These are phyloP conservation scores for Chloropsis hardwickii DNA, from an alignment of 2,113 vertebrate genomes.

Conservation along the genomic window DNA sequence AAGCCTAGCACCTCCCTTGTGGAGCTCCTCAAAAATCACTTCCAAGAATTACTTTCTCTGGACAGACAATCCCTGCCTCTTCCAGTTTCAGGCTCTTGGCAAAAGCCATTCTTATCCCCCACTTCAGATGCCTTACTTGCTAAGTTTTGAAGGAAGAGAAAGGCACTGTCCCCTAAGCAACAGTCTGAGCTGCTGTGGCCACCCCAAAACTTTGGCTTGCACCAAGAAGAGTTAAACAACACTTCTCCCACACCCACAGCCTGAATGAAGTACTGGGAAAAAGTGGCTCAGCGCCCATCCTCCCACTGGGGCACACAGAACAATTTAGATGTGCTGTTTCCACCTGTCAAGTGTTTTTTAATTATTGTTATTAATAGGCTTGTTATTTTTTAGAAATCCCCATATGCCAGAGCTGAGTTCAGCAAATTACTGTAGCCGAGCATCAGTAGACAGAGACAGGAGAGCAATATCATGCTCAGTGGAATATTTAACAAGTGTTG, in stretches of 20 bases:
- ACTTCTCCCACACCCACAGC: background rate
- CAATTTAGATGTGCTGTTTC: conserved; percentile 44
- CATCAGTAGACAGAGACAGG: conserved; percentile 31
- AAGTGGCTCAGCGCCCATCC: background rate
- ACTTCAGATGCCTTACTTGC: background rate
- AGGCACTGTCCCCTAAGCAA: background rate
- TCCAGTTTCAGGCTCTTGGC: background rate
- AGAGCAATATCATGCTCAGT: conserved; percentile 55
- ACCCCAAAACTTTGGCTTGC: background rate
- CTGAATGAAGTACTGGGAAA: background rate
- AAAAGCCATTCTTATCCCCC: background rate
- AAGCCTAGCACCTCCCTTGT: background rate
- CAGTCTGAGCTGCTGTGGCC: background rate
- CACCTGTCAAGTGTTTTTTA: conserved; percentile 55
- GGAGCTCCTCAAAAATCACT: background rate
- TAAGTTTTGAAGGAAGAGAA: background rate
- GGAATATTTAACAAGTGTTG: conserved; percentile 63
- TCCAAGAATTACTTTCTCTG: background rate
- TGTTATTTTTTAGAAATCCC: conserved; percentile 51
- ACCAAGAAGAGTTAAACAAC: background rate
- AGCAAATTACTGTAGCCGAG: conserved; percentile 46
- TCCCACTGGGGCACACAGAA: background rate
- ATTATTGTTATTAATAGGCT: conserved; percentile 70
- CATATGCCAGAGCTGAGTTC: conserved; percentile 42
- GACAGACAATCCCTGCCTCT: background rate